These are phyloP conservation scores for Callorhinus ursinus DNA, from an alignment of 2,113 vertebrate species.

Conservation along the genomic window DNA sequence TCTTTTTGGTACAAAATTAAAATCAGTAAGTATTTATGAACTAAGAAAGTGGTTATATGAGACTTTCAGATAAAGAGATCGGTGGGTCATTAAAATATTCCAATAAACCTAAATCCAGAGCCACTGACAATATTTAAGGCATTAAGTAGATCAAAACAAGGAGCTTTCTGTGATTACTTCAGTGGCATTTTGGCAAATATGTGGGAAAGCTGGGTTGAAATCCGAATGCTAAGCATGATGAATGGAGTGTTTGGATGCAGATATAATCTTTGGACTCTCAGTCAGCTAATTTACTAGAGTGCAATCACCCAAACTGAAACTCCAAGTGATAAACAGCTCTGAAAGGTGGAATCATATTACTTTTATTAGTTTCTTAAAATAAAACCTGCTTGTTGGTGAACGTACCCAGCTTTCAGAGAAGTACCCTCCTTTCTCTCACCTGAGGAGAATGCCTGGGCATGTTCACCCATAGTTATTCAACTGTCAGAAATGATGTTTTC, in stretches of 20 bases:
- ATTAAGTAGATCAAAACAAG: constrained; percentile 6
- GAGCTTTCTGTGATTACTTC: not conserved
- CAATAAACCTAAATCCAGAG: constrained; percentile 60
- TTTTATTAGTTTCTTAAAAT: constrained; percentile 76
- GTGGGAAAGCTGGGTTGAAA: constrained; percentile 38
- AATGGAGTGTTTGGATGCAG: constrained; percentile 34
- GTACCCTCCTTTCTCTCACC: not conserved
- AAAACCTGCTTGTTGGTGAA: constrained; percentile 43
- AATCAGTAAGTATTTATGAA: constrained; percentile 59
- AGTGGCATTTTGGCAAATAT: not conserved
- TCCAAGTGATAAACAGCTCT: constrained; percentile 50
- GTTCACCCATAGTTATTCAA: not conserved
- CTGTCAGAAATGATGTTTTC: not conserved
- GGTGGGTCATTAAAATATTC: constrained; percentile 53
- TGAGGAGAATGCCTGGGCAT: not conserved
- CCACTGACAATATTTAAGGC: constrained; percentile 29
- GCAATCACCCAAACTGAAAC: constrained; percentile 1
- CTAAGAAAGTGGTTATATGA: constrained; percentile 40
- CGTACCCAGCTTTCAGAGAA: constrained; percentile 15
- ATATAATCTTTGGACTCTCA: constrained; percentile 61
- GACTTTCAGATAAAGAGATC: constrained; percentile 48
- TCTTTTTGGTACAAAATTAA: not conserved
- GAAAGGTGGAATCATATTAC: constrained; percentile 53
- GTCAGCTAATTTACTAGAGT: constrained; percentile 50
- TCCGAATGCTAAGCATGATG: constrained; percentile 52